phyloP scores from a whole-genome alignment of 1,140 invertebrate genomes.

The Pogonus chalceus region DNA sequence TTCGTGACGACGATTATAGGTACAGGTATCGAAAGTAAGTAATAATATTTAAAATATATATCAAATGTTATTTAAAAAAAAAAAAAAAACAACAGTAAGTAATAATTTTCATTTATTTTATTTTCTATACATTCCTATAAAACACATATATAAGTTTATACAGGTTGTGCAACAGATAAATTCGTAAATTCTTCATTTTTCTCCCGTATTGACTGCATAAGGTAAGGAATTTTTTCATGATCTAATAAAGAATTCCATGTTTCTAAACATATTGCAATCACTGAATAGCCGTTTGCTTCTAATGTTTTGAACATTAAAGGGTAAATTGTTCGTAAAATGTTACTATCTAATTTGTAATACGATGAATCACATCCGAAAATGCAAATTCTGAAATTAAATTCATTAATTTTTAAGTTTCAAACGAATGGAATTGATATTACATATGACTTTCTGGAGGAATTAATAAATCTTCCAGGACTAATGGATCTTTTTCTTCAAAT shows the following conservation, averaged over 20 bases:
- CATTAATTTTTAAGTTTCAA: slow-evolving; percentile 12
- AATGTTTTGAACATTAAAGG: slow-evolving; percentile 32
- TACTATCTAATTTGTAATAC: slow-evolving; percentile 35
- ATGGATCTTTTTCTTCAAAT: slow-evolving; percentile 26
- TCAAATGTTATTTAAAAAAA: too few relatives aligned
- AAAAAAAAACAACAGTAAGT: too few relatives aligned
- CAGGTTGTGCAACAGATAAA: slow-evolving; percentile 5
- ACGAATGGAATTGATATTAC: slow-evolving; percentile 31
- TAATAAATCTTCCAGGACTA: slow-evolving; percentile 33
- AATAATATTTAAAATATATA: too few relatives aligned
- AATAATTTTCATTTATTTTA: too few relatives aligned
- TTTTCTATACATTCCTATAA: too few relatives aligned
- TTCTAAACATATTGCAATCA: slow-evolving; percentile 33
- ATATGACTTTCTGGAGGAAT: slow-evolving; percentile 33
- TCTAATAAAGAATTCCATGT: slow-evolving; percentile 35
- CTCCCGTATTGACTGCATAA: slow-evolving; percentile 34
- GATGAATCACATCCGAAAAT: slow-evolving; percentile 28
- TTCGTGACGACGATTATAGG: too few relatives aligned
- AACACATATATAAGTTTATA: not conserved
- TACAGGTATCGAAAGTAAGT: too few relatives aligned
- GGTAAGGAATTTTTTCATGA: slow-evolving; percentile 39
- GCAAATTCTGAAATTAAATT: slow-evolving; percentile 35
- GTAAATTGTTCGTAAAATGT: slow-evolving; percentile 27
- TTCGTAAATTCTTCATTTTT: slow-evolving; percentile 3
- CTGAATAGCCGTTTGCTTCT: slow-evolving; percentile 30